These are phyloP conservation scores for Pollimyrus isidori DNA, from an alignment of 2,113 vertebrate genomes.

Conservation along the genomic window DNA sequence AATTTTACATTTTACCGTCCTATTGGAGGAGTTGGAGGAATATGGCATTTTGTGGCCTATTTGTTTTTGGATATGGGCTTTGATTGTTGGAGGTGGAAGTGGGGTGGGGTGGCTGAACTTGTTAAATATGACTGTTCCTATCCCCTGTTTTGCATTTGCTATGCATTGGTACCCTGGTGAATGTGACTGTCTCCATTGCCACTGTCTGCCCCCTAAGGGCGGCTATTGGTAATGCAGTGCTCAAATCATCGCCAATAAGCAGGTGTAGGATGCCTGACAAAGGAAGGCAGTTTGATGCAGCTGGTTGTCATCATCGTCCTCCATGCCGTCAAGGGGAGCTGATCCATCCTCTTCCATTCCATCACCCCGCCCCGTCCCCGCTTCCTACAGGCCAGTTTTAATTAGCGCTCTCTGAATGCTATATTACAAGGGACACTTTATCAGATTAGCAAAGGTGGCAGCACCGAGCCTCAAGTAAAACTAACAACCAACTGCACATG, in stretches of 20 bases:
- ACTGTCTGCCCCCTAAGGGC: neutral
- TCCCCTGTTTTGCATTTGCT: neutral
- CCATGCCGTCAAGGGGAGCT: neutral
- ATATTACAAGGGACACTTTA: neutral
- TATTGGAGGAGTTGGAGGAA: neutral
- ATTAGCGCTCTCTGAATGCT: neutral
- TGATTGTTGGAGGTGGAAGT: neutral
- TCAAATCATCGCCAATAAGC: neutral
- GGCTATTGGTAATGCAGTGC: neutral
- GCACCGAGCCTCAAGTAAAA: neutral
- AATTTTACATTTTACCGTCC: neutral
- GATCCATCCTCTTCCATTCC: conserved; percentile 11
- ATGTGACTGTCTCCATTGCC: neutral
- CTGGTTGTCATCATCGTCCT: neutral
- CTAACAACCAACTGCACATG: neutral
- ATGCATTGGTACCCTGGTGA: neutral
- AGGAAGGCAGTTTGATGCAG: neutral
- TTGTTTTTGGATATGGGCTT: neutral
- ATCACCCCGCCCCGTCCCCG: neutral
- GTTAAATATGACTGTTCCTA: neutral
- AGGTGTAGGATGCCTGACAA: neutral
- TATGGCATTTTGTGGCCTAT: neutral
- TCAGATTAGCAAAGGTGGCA: neutral
- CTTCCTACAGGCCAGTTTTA: neutral
- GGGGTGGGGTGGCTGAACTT: neutral